Percentiles rank a stretch among this genome's conserved stretches.
Conservation (phyloP, 64 coral and sea anemone genomes). For the Anthopleura sola region DNA sequence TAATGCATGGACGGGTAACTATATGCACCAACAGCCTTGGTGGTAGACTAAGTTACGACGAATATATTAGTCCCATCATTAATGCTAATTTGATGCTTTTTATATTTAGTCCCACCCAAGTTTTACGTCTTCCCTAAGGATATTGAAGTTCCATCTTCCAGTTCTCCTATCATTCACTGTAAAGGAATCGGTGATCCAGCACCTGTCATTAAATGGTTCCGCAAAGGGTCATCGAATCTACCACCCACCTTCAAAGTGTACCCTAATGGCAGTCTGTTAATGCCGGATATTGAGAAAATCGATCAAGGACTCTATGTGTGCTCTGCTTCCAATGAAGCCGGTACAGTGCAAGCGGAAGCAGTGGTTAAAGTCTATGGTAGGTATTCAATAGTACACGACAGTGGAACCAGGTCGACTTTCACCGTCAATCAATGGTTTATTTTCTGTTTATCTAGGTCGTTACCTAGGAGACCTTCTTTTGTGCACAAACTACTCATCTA, state of each 20-base stretch:
- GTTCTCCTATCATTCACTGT: constrained; percentile 41
- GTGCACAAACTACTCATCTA: no score
- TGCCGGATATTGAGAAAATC: constrained; percentile 19
- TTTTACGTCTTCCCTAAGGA: constrained; percentile 28
- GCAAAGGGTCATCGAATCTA: not conserved
- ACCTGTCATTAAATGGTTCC: constrained; percentile 39
- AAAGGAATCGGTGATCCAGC: constrained; percentile 37
- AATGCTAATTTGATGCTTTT: not conserved
- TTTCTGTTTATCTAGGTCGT: no score
- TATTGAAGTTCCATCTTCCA: constrained; percentile 22
- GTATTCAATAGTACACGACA: not conserved
- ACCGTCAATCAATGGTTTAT: no score
- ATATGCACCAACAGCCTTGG: no score
- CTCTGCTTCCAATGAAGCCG: constrained; percentile 25
- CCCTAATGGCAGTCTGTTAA: constrained; percentile 38
- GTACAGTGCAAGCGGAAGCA: constrained; percentile 13
- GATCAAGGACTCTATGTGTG: constrained; percentile 39
- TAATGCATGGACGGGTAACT: no score
- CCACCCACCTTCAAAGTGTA: constrained; percentile 10
- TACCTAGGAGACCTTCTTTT: no score
- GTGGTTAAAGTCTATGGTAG: constrained; percentile 51
- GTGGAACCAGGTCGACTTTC: no score
- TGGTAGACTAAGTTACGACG: no score
- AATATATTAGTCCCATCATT: no score
- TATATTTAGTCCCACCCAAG: constrained; percentile 44